Conservation (phyloP, 1,140 invertebrate species). For the Bombus huntii region DNA sequence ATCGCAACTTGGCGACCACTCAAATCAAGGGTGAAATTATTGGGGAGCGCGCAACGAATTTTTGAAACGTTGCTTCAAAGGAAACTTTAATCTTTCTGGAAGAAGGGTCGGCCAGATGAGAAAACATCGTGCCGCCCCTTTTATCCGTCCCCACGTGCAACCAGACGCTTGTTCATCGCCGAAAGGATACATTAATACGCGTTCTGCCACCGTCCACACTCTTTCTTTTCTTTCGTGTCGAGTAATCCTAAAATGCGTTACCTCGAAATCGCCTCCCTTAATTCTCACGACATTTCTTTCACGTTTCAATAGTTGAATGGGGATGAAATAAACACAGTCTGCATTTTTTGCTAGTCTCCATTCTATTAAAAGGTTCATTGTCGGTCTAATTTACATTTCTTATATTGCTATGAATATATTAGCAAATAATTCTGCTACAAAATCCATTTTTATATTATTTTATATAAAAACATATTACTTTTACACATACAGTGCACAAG, state of each 20-base stretch:
- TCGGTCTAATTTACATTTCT: too few relatives aligned
- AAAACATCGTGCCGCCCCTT: slow-evolving; percentile 21
- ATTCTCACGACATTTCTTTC: neutral
- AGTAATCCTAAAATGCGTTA: neutral
- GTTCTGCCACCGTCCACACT: neutral
- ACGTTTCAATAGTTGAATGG: neutral
- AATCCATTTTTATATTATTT: too few relatives aligned
- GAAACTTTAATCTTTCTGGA: slow-evolving; percentile 45
- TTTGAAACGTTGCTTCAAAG: slow-evolving; percentile 49
- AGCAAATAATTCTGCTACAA: too few relatives aligned
- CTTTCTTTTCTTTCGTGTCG: neutral
- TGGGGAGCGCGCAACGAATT: slow-evolving; percentile 25
- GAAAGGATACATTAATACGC: slow-evolving; percentile 45
- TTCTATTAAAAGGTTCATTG: neutral
- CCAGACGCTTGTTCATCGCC: slow-evolving; percentile 11
- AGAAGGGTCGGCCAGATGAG: slow-evolving; percentile 19
- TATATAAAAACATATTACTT: too few relatives aligned
- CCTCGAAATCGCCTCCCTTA: neutral
- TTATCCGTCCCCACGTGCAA: neutral
- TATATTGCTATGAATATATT: too few relatives aligned
- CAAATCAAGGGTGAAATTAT: slow-evolving; percentile 49
- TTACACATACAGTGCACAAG: too few relatives aligned
- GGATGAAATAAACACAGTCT: neutral
- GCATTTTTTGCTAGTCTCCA: neutral
- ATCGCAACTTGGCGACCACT: slow-evolving; percentile 15